Evolutionary conservation across 1,140 invertebrate genomes (phyloP), one percentile per base, ranked within the genome.

Genomic region (Stenopsyche tienmushanensis): DNA sequence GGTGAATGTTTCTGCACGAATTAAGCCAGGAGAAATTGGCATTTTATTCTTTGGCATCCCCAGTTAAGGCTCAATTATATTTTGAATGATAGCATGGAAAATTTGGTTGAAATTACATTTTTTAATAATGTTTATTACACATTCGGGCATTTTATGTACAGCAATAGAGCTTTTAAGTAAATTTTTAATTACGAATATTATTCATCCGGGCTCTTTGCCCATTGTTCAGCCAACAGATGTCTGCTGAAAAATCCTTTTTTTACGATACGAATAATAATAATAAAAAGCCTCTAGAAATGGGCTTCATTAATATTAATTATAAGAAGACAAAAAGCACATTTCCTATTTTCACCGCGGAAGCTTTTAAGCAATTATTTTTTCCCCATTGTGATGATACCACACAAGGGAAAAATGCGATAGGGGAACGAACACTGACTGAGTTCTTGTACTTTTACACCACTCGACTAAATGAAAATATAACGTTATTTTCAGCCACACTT

Each of bases 221-320:
- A 13, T 3, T 2, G 3, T 3, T n/a, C n/a, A n/a, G n/a, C n/a
- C n/a, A n/a, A n/a, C n/a, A n/a, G n/a, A n/a, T n/a, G n/a, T n/a
- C n/a, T n/a, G n/a, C n/a, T n/a, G n/a, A n/a, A n/a, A n/a, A n/a
- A n/a, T n/a, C n/a, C n/a, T n/a, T n/a, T n/a, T n/a, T n/a, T n/a
- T n/a, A n/a, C n/a, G n/a, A n/a, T 13, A 34, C 29, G 13, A 34
- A 34, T 34, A 34, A 34, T 34, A 34, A 34, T 34, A 34, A 34
- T 34, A 39, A 50, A 20, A 39, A 9, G 58, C 25, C 20, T 24
- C 18, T 15, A 24, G 10, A 60, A 64, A 45, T 45, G 66, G 39
- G 26, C 23, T 64, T 64, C 55, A 64, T 68, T 68, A 64, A 68
- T 68, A 52, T 68, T 68, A 68, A 68, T 68, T 68, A 68, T 58